phyloP scores from a whole-genome alignment of 2,888 invertebrate species.

The Orthosia gothica region DNA sequence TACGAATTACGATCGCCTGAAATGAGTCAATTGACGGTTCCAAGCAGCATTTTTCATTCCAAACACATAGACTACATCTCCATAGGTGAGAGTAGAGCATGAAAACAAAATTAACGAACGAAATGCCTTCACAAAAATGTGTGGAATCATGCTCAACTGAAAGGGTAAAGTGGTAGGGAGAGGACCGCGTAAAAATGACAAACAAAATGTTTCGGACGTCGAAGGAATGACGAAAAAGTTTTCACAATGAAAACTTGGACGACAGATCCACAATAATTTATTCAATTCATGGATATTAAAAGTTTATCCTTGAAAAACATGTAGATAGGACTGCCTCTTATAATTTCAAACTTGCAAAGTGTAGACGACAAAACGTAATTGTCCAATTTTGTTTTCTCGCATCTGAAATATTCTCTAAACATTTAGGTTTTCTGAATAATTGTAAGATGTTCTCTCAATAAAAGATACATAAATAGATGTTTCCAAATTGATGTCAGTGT shows the following conservation, averaged over 20 bases:
- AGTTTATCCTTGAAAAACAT: conserved; percentile 16
- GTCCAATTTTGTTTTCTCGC: conserved; percentile 1
- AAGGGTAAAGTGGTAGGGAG: conserved; percentile 27
- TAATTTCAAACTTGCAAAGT: conserved; percentile 14
- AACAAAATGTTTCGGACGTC: conserved; percentile 51
- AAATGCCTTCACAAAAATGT: conserved; percentile 49
- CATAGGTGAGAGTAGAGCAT: background rate
- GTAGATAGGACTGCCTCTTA: background rate
- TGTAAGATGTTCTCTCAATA: background rate
- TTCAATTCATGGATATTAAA: no score
- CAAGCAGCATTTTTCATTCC: no score
- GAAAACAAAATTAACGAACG: conserved; percentile 29
- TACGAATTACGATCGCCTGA: no score
- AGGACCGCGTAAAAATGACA: conserved; percentile 45
- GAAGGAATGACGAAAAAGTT: no score
- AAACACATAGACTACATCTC: no score
- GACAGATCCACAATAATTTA: no score
- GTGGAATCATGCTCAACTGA: conserved; percentile 38
- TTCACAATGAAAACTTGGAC: no score
- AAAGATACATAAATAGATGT: background rate
- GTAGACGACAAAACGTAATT: background rate
- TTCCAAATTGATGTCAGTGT: background rate
- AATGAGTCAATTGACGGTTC: no score
- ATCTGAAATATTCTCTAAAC: background rate
- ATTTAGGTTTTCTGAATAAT: no score